Conservation (phyloP, 2,888 invertebrate species). For the Lapara coniferarum region DNA sequence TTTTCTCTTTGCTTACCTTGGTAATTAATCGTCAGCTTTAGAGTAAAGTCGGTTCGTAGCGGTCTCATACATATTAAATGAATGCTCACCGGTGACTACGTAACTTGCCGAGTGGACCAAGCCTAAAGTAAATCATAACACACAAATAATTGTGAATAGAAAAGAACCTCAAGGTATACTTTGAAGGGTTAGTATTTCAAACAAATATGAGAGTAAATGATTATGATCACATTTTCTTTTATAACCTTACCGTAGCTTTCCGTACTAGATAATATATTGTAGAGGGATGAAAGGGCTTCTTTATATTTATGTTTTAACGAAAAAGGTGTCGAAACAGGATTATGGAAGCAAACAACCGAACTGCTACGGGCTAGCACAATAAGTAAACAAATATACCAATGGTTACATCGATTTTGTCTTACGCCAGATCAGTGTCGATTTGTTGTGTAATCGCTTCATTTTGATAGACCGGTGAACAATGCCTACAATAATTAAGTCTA, state of each 20-base stretch:
- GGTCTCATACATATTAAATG: constrained; percentile 2
- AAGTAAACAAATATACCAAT: constrained; percentile 66
- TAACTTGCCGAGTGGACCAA: constrained; percentile 37
- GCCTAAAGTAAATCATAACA: constrained; percentile 28
- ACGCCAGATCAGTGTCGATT: not conserved
- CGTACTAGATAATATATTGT: constrained; percentile 47
- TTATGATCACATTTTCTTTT: constrained; percentile 74
- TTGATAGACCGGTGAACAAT: no score
- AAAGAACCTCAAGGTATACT: constrained; percentile 34
- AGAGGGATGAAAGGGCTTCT: constrained; percentile 55
- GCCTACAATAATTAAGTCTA: no score
- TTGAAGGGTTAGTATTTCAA: constrained; percentile 45
- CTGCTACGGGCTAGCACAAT: constrained; percentile 42
- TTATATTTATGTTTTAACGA: constrained; percentile 63
- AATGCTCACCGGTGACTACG: not conserved
- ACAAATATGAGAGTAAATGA: constrained; percentile 68
- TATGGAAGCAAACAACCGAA: constrained; percentile 47
- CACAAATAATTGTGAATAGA: constrained; percentile 35
- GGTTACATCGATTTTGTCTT: constrained; percentile 51
- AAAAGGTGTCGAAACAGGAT: constrained; percentile 58
- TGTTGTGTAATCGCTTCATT: not conserved
- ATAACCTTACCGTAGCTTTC: constrained; percentile 66
- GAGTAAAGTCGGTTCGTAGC: not conserved
- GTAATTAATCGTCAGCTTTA: not conserved
- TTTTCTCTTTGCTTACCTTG: not conserved